Evolutionary conservation across 2,113 vertebrate species (phyloP).

Genomic region (Ramphastos sulfuratus): DNA sequence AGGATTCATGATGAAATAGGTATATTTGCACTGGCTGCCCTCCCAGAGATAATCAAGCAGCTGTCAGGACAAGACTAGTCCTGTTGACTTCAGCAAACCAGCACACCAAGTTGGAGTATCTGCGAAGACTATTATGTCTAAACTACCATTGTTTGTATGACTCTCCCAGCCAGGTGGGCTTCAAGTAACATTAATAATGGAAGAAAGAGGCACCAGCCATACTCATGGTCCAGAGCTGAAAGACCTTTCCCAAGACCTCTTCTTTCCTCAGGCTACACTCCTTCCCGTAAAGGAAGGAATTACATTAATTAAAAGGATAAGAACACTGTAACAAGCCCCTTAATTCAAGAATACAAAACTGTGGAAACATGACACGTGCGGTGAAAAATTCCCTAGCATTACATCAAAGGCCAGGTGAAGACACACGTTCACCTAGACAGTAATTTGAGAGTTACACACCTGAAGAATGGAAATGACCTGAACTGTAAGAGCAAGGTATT

Average conservation of each 20-base stretch:
- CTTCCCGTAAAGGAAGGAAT: background rate
- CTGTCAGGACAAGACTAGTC: background rate
- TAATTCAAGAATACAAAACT: background rate
- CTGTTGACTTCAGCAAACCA: background rate
- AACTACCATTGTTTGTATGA: background rate
- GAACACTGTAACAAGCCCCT: background rate
- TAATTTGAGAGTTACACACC: background rate
- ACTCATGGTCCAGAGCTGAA: background rate
- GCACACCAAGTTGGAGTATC: background rate
- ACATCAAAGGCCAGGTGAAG: constrained; percentile 15
- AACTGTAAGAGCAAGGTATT: background rate
- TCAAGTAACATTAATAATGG: background rate
- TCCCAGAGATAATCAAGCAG: background rate
- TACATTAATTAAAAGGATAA: background rate
- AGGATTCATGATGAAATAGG: background rate
- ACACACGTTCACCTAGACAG: background rate
- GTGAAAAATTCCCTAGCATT: background rate
- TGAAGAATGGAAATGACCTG: background rate
- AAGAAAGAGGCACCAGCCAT: background rate
- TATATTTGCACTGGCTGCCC: background rate
- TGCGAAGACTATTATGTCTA: background rate
- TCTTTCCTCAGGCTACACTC: background rate
- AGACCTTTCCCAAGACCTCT: background rate
- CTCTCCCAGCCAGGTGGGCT: background rate
- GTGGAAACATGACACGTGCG: background rate